Evolutionary conservation across 2,797 vertebrate genomes (phyloP).

Genomic region (Macrochelys suwanniensis): DNA sequence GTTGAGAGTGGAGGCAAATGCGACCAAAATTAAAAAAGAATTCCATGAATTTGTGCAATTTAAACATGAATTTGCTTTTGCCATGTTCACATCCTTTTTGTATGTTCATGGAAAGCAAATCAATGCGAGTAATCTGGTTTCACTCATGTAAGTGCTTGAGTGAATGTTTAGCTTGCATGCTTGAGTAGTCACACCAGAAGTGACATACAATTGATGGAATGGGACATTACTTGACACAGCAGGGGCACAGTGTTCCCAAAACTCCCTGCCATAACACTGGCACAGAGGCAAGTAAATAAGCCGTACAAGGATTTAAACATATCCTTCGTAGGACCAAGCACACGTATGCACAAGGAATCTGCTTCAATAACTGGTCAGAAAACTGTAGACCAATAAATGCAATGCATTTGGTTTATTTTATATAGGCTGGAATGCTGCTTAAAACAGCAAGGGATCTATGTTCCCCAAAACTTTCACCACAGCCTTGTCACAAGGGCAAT

Average conservation of each 20-base stretch:
- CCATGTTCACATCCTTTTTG: neutral
- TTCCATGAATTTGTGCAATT: neutral
- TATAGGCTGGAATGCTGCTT: conserved; percentile 37
- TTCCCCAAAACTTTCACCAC: conserved; percentile 44
- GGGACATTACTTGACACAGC: neutral
- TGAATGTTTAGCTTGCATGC: neutral
- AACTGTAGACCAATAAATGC: conserved; percentile 15
- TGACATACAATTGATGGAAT: neutral
- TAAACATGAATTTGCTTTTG: neutral
- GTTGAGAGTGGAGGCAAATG: neutral
- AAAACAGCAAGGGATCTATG: conserved; percentile 32
- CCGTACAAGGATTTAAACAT: neutral
- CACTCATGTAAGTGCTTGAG: neutral
- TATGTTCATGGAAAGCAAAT: neutral
- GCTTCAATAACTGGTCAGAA: neutral
- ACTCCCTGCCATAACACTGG: neutral
- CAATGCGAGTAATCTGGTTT: neutral
- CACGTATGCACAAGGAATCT: neutral
- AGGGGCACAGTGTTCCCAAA: neutral
- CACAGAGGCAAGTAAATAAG: neutral
- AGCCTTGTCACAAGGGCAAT: conserved; percentile 42
- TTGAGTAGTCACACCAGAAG: neutral
- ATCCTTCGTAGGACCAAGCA: neutral
- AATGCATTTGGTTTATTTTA: conserved; percentile 37
- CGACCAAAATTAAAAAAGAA: neutral